Evolutionary conservation across 2,797 vertebrate species (phyloP), one percentile per base, ranked within the genome.

Genomic region (Salarias fasciatus): DNA sequence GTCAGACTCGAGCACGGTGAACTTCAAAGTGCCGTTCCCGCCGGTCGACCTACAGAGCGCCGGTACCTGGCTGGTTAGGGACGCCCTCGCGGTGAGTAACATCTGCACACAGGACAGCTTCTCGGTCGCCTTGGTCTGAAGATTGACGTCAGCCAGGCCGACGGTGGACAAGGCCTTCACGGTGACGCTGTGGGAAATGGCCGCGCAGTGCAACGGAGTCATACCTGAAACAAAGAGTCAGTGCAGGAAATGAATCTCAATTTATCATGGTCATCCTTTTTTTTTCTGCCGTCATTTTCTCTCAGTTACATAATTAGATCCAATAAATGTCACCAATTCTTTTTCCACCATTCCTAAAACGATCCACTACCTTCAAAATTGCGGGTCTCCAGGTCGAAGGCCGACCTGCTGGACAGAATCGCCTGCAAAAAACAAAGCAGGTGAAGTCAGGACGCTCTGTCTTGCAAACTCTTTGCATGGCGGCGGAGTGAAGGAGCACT

Each of bases 191-290:
- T 96, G 94, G 37, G 95, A 93, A 57, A 96, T 92, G 61, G 94
- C 91, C 10, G 94, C 95, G 44, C 94, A 95, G 87, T 97, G 96
- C 53, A 97, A 89, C 0, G 96, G 93, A 3, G 95, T 96, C 82
- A 97, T 92, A 40, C 96, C 96, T 97, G 77, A 58, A 49, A 62
- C 36, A 24, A 71, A 13, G 1, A 38, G 35, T 13, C 38, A 11
- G 11, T 12, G 6, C 31, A 15, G 33, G 35, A 15, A 6, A 28
- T 40, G 2, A 33, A 36, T 42, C 18, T 24, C 18, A 24, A n/a
- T 24, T 24, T 24, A 24, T 24, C 18, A 24, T 18, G 2, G 2
- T 24, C 18, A 24, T 24, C 18, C 18, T 24, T 24, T 24, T 24
- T 24, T 24, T n/a, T n/a, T n/a, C n/a, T n/a, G n/a, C n/a, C n/a